phyloP scores from a whole-genome alignment of 2,113 vertebrate genomes.

The Micromys minutus region DNA sequence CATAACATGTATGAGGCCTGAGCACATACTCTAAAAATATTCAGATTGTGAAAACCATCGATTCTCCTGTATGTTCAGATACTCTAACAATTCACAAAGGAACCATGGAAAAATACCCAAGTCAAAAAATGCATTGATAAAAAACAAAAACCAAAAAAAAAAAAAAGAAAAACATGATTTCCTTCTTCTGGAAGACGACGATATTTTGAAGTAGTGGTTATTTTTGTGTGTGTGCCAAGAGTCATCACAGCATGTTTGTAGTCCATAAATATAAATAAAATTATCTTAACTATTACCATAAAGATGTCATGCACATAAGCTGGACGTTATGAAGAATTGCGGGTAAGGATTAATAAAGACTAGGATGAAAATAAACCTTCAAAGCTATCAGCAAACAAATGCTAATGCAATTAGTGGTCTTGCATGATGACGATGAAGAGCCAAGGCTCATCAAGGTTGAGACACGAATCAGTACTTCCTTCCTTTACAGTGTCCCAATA shows the following conservation, averaged over 20 bases:
- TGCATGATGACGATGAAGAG: neutral
- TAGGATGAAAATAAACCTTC: slow-evolving; percentile 53
- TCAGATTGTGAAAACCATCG: too few relatives aligned
- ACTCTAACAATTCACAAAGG: neutral
- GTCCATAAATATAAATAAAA: slow-evolving; percentile 30
- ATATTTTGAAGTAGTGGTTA: neutral
- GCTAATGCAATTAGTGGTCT: neutral
- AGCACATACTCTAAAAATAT: neutral
- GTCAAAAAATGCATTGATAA: neutral
- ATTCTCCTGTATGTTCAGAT: neutral
- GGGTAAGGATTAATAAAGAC: slow-evolving; percentile 39
- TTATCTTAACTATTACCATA: slow-evolving; percentile 43
- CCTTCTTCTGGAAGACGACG: neutral
- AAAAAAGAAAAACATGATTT: neutral
- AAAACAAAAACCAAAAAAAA: too few relatives aligned
- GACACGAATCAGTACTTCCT: neutral
- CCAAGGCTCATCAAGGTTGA: neutral
- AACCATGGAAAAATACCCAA: neutral
- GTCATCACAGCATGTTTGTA: neutral
- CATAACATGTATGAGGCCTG: neutral
- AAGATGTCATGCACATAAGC: slow-evolving; percentile 16
- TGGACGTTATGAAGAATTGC: slow-evolving; percentile 22
- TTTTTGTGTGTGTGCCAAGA: neutral
- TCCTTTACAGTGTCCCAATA: slow-evolving; percentile 16
- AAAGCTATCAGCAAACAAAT: slow-evolving; percentile 8